phyloP scores from a whole-genome alignment of 2,797 vertebrate genomes.

The Syngnathus acus region DNA sequence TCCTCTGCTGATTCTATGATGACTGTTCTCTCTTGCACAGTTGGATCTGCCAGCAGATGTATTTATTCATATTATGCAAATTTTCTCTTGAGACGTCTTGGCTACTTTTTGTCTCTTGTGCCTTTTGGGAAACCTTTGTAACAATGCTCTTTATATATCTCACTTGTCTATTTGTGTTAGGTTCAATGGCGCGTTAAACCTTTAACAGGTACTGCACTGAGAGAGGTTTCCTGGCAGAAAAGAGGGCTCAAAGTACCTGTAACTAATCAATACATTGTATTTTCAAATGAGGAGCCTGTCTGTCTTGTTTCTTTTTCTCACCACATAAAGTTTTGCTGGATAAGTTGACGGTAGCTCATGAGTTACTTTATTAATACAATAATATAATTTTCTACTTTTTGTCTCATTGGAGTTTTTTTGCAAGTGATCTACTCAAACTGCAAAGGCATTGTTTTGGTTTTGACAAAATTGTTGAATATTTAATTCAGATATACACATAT shows the following conservation, averaged over 20 bases:
- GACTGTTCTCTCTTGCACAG: slow-evolving; percentile 32
- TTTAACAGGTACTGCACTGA: slow-evolving; percentile 12
- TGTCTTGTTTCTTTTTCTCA: slow-evolving; percentile 7
- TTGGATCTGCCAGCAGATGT: slow-evolving; percentile 63
- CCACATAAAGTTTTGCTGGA: not conserved
- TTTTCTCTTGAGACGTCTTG: slow-evolving; percentile 41
- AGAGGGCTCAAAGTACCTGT: slow-evolving; percentile 37
- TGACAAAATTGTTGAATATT: not conserved
- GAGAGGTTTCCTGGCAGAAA: slow-evolving; percentile 11
- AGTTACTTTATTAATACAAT: not conserved
- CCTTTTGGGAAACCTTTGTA: slow-evolving; percentile 58
- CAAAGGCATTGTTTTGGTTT: not conserved
- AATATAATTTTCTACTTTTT: not conserved
- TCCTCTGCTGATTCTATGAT: slow-evolving; percentile 60
- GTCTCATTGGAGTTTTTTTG: not conserved
- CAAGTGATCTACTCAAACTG: not conserved
- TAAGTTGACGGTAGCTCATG: not conserved
- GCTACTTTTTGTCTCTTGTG: slow-evolving; percentile 47
- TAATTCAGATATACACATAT: not conserved
- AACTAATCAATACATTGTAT: slow-evolving; percentile 47
- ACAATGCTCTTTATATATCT: slow-evolving; percentile 28
- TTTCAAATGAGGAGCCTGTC: slow-evolving; percentile 31
- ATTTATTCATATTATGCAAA: slow-evolving; percentile 69
- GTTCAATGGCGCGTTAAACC: slow-evolving; percentile 25
- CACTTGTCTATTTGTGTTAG: slow-evolving; percentile 34